Evolutionary conservation across 2,113 vertebrate genomes (phyloP), one percentile per base, ranked within the genome.

Genomic region (Amblyopsis rosae): DNA sequence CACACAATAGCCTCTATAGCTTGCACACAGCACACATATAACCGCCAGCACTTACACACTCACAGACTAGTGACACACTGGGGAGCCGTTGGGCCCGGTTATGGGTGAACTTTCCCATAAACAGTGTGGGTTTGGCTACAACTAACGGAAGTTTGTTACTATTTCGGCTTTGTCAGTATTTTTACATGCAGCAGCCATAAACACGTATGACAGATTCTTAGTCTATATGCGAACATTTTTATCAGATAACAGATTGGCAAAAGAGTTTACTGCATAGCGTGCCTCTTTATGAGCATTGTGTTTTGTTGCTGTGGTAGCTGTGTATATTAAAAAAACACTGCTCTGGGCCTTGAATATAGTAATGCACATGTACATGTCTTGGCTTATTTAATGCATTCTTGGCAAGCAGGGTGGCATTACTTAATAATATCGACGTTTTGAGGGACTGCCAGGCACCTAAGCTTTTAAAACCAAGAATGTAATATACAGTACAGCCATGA

Each of bases 401-500:
- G 72, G 71, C 64, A 69, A 59, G 69, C 72, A 85, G 68, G 75
- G 74, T 70, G 76, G 35, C 65, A 82, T 80, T 61, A 63, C 65
- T 73, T 46, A 82, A 73, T 70, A 72, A 70, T 59, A 62, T 73
- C 73, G 48, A 83, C 79, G 59, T 72, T 70, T 69, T 47, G 45
- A 69, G 79, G 86, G 87, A 86, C 81, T 35, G 59, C 57, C 26
- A 26, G 86, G 87, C 88, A 85, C 83, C 88, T 80, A 49, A 71
- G 83, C 85, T 90, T 83, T 90, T 72, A 90, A 75, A 67, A 26
- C 50, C 65, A 53, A 45, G 15, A 19, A 15, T 59, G 5, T 13
- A 26, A 78, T 74, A 51, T 72, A 75, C 70, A 76, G 79, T 86
- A 65, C 73, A 74, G 51, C 54, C 19, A 56, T 45, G 33, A 48